These are phyloP conservation scores for Pheosia tremula DNA, from an alignment of 2,888 invertebrate species.

Conservation along the genomic window DNA sequence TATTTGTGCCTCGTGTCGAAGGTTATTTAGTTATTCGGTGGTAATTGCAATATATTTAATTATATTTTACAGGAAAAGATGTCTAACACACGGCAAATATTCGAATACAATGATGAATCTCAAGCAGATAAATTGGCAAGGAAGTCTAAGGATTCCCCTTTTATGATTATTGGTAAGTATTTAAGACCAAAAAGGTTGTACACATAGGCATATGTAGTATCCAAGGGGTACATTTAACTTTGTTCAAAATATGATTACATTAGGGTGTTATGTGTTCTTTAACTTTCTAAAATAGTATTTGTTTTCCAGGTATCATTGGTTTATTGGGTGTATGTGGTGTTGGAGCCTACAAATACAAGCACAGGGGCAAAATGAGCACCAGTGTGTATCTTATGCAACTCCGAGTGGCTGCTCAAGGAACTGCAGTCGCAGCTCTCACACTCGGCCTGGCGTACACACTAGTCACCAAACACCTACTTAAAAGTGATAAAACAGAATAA, in stretches of 20 bases:
- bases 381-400: slow-evolving; percentile 94
- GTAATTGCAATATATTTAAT: neutral
- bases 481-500: slow-evolving; percentile 56
- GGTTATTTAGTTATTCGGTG: neutral
- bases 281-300: slow-evolving; percentile 8
- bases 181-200: no score
- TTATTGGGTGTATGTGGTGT: slow-evolving; percentile 87
- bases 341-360: slow-evolving; percentile 90
- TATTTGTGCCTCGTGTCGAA: neutral
- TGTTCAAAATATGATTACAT: no score
- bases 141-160: slow-evolving; percentile 89
- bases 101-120: slow-evolving; percentile 82
- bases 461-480: slow-evolving; percentile 80
- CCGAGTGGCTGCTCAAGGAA: slow-evolving; percentile 93
- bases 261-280: no score
- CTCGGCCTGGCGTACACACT: slow-evolving; percentile 89
- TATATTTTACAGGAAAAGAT: slow-evolving; percentile 39
- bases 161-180: slow-evolving; percentile 88
- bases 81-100: slow-evolving; percentile 65
- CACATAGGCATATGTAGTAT: no score
- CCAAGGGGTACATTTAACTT: no score
- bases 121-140: slow-evolving; percentile 83
- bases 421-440: slow-evolving; percentile 90
- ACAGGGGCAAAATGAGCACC: slow-evolving; percentile 90
- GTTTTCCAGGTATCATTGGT: slow-evolving; percentile 87